phyloP scores from a whole-genome alignment of 2,797 vertebrate genomes.

The Thalassophryne amazonica region DNA sequence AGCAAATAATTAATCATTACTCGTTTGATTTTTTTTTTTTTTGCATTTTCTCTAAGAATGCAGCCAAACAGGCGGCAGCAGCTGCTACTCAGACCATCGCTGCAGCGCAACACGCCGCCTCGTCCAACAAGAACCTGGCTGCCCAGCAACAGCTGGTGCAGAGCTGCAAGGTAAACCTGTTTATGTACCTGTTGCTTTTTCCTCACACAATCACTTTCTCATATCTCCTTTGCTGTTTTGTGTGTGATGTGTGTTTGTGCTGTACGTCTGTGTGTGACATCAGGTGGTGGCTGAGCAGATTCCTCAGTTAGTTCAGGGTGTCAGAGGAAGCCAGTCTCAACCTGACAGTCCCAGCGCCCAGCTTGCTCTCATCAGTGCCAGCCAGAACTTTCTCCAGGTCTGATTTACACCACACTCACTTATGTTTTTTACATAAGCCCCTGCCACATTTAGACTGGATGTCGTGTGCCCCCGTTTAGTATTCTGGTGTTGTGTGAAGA shows the following conservation, averaged over 20 bases:
- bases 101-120: conserved; percentile 88
- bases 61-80: conserved; percentile 93
- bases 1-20: no score
- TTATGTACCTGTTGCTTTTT: neutral
- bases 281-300: conserved; percentile 97
- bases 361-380: conserved; percentile 91
- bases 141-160: conserved; percentile 94
- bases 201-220: neutral
- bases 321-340: conserved; percentile 94
- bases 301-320: conserved; percentile 94
- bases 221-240: neutral
- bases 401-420: neutral
- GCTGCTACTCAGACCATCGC: conserved; percentile 96
- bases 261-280: conserved; percentile 2
- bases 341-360: conserved; percentile 95
- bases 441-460: no score
- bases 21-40: neutral
- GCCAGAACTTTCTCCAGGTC: conserved; percentile 98
- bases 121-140: conserved; percentile 89
- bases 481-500: no score
- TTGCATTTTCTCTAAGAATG: conserved; percentile 76
- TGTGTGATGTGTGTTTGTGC: neutral
- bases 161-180: conserved; percentile 88
- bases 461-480: no score
- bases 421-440: no score